Evolutionary conservation across 1,140 invertebrate genomes (phyloP).

Genomic region (Atta cephalotes): DNA sequence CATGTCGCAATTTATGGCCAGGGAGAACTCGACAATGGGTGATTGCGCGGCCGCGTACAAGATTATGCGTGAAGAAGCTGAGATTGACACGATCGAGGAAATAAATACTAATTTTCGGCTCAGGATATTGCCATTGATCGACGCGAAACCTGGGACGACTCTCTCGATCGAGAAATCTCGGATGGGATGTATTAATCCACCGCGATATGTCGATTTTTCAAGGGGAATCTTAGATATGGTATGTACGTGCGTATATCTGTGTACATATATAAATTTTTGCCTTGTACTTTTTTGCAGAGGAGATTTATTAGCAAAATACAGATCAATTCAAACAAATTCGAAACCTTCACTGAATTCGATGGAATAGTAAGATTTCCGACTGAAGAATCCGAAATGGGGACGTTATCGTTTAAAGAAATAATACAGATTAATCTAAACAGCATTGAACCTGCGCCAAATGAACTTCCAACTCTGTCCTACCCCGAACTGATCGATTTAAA

Average conservation of each 20-base stretch:
- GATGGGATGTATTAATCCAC: conserved; percentile 28
- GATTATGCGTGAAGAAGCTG: neutral
- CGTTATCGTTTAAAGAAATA: neutral
- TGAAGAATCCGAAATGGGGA: neutral
- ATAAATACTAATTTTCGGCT: neutral
- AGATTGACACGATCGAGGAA: neutral
- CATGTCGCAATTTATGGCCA: conserved; percentile 13
- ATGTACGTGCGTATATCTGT: neutral
- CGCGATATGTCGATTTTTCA: conserved; percentile 6
- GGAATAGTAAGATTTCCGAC: neutral
- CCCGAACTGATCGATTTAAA: conserved; percentile 20
- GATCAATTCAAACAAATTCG: conserved; percentile 1
- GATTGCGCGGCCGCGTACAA: conserved; percentile 11
- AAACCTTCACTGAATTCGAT: conserved; percentile 12
- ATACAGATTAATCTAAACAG: neutral
- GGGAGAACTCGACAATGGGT: conserved; percentile 54
- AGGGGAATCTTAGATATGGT: conserved; percentile 29
- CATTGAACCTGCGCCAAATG: conserved; percentile 21
- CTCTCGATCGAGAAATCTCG: conserved; percentile 10
- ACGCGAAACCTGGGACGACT: neutral
- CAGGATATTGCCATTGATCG: neutral
- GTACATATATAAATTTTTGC: neutral
- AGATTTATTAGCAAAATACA: conserved; percentile 25
- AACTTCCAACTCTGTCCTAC: neutral
- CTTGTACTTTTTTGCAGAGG: neutral